Conservation (phyloP, 2,113 vertebrate species). For the Petaurus breviceps region DNA sequence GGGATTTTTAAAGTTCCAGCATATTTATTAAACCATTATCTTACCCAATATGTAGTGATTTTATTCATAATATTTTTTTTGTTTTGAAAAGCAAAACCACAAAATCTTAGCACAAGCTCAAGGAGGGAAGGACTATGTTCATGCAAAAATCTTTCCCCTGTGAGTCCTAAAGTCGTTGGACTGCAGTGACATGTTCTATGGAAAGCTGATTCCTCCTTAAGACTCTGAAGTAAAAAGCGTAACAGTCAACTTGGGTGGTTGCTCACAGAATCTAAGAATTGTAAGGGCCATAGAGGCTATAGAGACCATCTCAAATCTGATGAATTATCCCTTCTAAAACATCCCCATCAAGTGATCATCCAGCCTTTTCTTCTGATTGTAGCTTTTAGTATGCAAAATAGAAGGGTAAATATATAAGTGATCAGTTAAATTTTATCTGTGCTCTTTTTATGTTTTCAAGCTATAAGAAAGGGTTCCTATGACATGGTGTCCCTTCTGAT, state of each 20-base stretch:
- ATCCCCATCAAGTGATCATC: background rate
- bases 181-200: background rate
- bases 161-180: background rate
- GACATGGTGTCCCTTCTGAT: constrained; percentile 87
- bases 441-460: constrained; percentile 79
- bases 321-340: background rate
- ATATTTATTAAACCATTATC: background rate
- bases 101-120: background rate
- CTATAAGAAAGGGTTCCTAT: constrained; percentile 85
- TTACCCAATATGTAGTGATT: background rate
- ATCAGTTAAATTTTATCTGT: background rate
- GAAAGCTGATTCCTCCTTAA: background rate
- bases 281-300: background rate
- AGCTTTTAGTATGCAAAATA: background rate
- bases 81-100: background rate
- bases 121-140: background rate
- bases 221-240: constrained; percentile 17
- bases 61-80: background rate
- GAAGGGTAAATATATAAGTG: background rate
- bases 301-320: background rate
- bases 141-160: background rate
- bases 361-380: background rate
- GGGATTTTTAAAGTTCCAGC: background rate
- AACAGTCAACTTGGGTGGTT: background rate
- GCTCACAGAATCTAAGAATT: background rate